Conservation (phyloP, 2,797 vertebrate species). For the Sus cebifrons region DNA sequence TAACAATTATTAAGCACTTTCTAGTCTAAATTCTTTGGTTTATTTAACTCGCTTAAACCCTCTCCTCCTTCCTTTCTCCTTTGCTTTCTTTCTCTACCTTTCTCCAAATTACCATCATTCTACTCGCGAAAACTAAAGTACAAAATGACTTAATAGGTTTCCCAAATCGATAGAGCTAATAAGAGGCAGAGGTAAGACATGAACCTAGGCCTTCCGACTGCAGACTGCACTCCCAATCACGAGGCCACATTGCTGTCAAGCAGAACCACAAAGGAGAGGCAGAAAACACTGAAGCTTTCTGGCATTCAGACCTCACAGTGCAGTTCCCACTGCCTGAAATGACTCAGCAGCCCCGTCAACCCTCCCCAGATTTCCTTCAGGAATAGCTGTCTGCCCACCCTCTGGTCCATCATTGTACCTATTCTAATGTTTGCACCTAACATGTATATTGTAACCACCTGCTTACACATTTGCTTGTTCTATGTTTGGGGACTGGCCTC, state of each 20-base stretch:
- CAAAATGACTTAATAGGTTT: background rate
- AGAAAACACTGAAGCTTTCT: no score
- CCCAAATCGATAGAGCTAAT: background rate
- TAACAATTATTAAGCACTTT: background rate
- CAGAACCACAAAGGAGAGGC: background rate
- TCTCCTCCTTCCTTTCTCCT: background rate
- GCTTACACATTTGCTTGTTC: background rate
- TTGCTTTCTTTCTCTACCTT: background rate
- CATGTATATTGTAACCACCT: background rate
- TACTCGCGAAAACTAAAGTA: conserved; percentile 41
- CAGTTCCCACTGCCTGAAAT: background rate
- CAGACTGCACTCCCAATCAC: background rate
- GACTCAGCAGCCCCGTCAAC: background rate
- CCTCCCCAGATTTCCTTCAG: background rate
- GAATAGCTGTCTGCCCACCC: background rate
- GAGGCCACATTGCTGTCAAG: rapidly evolving
- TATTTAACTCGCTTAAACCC: background rate
- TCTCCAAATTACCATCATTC: background rate
- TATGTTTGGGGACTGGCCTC: background rate
- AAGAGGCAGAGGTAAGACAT: background rate
- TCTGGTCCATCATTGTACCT: background rate
- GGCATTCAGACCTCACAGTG: background rate
- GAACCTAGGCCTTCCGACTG: background rate
- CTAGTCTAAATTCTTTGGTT: background rate
- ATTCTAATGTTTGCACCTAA: background rate